These are phyloP conservation scores for Variabilichromis moorii DNA, from an alignment of 2,113 vertebrate species.

Conservation along the genomic window DNA sequence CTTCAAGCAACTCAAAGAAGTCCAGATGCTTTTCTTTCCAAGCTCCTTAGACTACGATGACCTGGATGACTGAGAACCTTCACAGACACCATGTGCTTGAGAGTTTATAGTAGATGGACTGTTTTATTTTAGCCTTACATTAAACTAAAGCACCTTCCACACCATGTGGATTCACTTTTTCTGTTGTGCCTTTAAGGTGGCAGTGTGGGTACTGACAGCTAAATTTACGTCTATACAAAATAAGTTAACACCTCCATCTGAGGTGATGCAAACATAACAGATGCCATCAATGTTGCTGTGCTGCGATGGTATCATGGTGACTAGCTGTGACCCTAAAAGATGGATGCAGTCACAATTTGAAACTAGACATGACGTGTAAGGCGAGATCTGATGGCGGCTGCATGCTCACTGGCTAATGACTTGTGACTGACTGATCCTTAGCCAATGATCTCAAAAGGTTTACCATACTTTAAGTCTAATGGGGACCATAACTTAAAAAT, in stretches of 20 bases:
- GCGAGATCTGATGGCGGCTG: background rate
- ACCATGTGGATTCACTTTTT: fast-evolving
- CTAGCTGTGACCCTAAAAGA: background rate
- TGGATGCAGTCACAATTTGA: background rate
- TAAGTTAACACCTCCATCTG: background rate
- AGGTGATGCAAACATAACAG: background rate
- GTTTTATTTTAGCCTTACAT: background rate
- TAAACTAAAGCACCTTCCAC: background rate
- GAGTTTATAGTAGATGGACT: background rate
- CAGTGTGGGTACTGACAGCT: background rate
- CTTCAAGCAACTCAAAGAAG: too few relatives aligned
- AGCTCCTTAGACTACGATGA: background rate
- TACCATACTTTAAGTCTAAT: background rate
- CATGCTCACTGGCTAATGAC: background rate
- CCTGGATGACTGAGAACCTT: background rate
- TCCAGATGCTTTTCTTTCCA: too few relatives aligned
- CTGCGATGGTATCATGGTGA: background rate
- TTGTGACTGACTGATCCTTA: background rate
- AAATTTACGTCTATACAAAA: background rate
- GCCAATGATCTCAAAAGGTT: background rate
- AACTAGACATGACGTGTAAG: background rate
- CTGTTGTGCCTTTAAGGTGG: background rate
- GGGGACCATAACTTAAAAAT: background rate
- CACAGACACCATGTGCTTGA: background rate
- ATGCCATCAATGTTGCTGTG: background rate